These are phyloP conservation scores for Daubentonia madagascariensis DNA, from an alignment of 2,113 vertebrate genomes.

Conservation along the genomic window DNA sequence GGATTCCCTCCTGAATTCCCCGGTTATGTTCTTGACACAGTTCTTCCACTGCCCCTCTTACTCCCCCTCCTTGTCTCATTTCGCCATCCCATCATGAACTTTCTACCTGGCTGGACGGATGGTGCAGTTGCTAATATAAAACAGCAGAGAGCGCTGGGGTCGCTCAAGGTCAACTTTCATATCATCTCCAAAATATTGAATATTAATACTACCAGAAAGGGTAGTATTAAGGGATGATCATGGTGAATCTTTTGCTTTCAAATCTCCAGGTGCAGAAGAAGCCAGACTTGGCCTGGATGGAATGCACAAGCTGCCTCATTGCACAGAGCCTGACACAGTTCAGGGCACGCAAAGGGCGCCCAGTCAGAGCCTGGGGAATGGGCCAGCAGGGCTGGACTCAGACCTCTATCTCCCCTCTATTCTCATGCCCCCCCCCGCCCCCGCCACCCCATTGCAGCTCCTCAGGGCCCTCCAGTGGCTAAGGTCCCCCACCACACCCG, in stretches of 20 bases:
- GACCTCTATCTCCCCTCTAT: not conserved
- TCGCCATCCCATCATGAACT: not conserved
- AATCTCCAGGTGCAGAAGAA: not conserved
- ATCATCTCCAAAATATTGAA: not conserved
- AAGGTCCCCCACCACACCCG: too few relatives aligned
- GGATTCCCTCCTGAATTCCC: not conserved
- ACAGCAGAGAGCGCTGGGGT: not conserved
- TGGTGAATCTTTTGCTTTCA: not conserved
- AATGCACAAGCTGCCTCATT: not conserved
- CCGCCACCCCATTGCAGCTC: not conserved
- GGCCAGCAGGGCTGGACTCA: not conserved
- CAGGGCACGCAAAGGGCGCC: not conserved
- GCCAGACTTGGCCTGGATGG: not conserved
- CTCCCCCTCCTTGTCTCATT: not conserved
- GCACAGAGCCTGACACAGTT: not conserved
- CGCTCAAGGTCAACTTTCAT: not conserved
- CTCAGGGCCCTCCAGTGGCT: not conserved
- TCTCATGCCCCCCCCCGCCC: not conserved
- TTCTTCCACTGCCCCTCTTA: not conserved
- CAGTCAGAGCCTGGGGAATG: not conserved
- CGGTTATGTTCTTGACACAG: not conserved
- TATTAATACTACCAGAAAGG: not conserved
- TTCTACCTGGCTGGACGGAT: not conserved
- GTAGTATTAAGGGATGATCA: not conserved
- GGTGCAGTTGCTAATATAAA: not conserved